Evolutionary conservation across 2,113 vertebrate species (phyloP).

Genomic region (Hoplias malabaricus): DNA sequence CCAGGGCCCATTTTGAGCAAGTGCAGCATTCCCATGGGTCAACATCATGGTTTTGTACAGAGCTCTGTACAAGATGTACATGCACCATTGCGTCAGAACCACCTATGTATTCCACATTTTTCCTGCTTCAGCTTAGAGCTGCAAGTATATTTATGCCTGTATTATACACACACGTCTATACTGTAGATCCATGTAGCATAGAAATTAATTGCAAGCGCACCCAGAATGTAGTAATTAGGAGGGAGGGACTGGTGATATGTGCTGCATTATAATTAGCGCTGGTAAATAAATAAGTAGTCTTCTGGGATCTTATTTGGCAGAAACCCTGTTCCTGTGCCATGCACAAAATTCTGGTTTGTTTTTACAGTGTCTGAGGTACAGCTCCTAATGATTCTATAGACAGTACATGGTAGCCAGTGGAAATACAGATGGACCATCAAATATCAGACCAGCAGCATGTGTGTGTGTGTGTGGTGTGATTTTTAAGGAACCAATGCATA

Average conservation of each 20-base stretch:
- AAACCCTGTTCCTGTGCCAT: slow-evolving; percentile 43
- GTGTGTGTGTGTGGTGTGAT: neutral
- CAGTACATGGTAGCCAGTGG: neutral
- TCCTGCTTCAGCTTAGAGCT: slow-evolving; percentile 35
- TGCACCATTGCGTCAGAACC: slow-evolving; percentile 24
- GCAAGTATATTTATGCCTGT: slow-evolving; percentile 57
- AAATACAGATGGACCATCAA: slow-evolving; percentile 18
- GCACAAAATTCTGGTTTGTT: slow-evolving; percentile 33
- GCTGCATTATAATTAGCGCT: slow-evolving; percentile 66
- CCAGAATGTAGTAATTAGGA: slow-evolving; percentile 62
- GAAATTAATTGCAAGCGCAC: slow-evolving; percentile 59
- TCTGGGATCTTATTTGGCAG: slow-evolving; percentile 49
- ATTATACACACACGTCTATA: slow-evolving; percentile 49
- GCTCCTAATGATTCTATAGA: slow-evolving; percentile 1
- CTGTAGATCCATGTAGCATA: slow-evolving; percentile 51
- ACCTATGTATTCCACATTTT: slow-evolving; percentile 4
- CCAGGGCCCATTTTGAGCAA: neutral
- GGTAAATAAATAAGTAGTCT: slow-evolving; percentile 62
- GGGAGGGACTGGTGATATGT: slow-evolving; percentile 50
- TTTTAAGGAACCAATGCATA: neutral
- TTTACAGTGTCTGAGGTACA: slow-evolving; percentile 24
- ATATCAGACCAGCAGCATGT: neutral
- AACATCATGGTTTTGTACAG: neutral
- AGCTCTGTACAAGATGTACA: slow-evolving; percentile 1
- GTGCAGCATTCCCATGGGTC: neutral